Conservation (phyloP, 2,113 vertebrate genomes). For the Chionodraco myersi region DNA sequence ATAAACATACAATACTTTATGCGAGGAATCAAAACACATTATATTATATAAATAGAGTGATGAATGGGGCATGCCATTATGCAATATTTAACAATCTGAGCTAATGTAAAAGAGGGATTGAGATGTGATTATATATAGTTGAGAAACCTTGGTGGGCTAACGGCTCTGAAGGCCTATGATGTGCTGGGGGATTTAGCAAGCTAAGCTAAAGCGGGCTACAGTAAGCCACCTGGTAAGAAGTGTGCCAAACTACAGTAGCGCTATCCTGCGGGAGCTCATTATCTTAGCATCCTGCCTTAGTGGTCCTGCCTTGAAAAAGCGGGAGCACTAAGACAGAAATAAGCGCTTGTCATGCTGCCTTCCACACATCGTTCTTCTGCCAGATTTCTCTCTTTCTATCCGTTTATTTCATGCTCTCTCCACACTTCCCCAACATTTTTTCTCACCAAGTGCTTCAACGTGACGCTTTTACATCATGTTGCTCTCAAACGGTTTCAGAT, state of each 20-base stretch:
- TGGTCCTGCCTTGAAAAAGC: slow-evolving; percentile 66
- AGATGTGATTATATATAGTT: slow-evolving; percentile 27
- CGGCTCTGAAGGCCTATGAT: slow-evolving; percentile 27
- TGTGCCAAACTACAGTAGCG: slow-evolving; percentile 38
- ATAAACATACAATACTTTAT: slow-evolving; percentile 12
- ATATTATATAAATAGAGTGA: neutral
- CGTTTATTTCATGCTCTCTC: neutral
- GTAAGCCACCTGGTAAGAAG: slow-evolving; percentile 49
- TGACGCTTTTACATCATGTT: neutral
- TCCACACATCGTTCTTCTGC: slow-evolving; percentile 25
- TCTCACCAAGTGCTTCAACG: too few species aligned
- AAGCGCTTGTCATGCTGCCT: slow-evolving; percentile 20
- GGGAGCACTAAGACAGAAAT: slow-evolving; percentile 49
- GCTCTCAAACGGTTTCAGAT: neutral
- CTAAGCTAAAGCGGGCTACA: slow-evolving; percentile 42
- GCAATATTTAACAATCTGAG: slow-evolving; percentile 13
- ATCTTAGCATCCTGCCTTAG: slow-evolving; percentile 68
- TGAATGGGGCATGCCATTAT: slow-evolving; percentile 7
- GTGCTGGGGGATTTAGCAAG: slow-evolving; percentile 45
- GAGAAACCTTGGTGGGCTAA: slow-evolving; percentile 1
- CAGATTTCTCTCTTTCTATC: neutral
- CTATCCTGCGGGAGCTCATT: slow-evolving; percentile 81
- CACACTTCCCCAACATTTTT: neutral
- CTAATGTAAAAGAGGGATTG: neutral
- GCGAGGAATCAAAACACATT: neutral